phyloP scores from a whole-genome alignment of 2,888 invertebrate genomes.

The Halictus quadricinctus region DNA sequence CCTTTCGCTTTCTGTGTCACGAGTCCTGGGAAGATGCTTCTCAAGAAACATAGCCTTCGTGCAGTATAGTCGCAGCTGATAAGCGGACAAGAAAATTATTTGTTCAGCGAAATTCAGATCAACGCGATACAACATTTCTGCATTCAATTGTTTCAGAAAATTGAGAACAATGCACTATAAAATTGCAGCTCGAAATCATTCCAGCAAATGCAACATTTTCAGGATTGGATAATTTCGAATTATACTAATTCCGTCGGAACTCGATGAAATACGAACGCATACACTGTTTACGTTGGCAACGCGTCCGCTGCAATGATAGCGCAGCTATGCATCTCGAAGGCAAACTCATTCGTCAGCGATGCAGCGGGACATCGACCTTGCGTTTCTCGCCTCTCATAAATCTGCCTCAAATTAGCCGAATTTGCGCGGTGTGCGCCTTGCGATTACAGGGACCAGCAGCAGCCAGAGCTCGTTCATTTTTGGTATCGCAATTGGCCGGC shows the following conservation, averaged over 20 bases:
- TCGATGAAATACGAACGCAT: background rate
- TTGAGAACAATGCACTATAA: background rate
- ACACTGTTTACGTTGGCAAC: background rate
- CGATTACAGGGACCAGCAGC: slow-evolving; percentile 27
- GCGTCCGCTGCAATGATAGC: background rate
- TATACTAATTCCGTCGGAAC: background rate
- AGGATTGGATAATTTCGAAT: background rate
- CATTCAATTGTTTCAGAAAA: background rate
- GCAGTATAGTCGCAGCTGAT: background rate
- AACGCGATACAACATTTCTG: too few species aligned
- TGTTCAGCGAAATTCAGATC: background rate
- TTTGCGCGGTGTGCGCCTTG: slow-evolving; percentile 25
- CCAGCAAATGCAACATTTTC: background rate
- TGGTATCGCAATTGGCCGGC: slow-evolving; percentile 25
- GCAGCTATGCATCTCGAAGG: background rate
- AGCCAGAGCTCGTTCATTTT: slow-evolving; percentile 23
- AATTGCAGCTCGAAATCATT: background rate
- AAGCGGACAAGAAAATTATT: background rate
- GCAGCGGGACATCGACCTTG: slow-evolving; percentile 39
- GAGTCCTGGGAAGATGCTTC: background rate
- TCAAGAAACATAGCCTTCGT: background rate
- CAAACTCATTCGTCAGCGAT: slow-evolving; percentile 29
- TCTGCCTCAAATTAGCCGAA: slow-evolving; percentile 48
- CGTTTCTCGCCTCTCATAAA: slow-evolving; percentile 34
- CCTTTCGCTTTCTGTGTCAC: slow-evolving; percentile 5